phyloP scores from a whole-genome alignment of 1,140 invertebrate species.

The Brachionus plicatilis region DNA sequence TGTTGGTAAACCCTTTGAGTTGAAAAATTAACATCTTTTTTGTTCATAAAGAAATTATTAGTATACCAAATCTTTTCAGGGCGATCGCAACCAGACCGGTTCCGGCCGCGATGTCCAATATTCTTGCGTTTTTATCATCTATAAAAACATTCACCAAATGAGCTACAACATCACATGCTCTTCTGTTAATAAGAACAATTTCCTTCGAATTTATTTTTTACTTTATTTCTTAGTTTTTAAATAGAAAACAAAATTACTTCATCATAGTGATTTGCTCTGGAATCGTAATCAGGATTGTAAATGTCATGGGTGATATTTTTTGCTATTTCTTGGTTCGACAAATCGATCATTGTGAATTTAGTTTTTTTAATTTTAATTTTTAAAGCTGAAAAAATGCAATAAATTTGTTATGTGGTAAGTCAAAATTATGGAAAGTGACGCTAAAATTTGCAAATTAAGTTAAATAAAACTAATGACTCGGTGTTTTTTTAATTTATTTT shows the following conservation, averaged over 20 bases:
- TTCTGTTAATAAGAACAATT: background rate
- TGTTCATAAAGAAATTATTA: background rate
- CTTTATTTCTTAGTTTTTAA: background rate
- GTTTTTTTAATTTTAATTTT: constrained; percentile 42
- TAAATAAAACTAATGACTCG: background rate
- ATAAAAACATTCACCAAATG: background rate
- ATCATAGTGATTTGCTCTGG: background rate
- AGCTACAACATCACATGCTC: background rate
- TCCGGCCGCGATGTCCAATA: background rate
- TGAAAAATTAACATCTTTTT: background rate
- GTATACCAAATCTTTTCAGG: background rate
- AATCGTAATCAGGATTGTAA: background rate
- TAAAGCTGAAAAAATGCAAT: background rate
- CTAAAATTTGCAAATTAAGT: background rate
- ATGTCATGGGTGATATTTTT: background rate
- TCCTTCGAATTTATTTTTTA: background rate
- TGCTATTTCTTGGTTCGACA: constrained; percentile 5
- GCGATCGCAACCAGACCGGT: background rate
- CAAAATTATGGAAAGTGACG: background rate
- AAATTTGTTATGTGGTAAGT: too few relatives aligned
- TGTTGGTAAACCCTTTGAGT: background rate
- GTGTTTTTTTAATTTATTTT: background rate
- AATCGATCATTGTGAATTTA: background rate
- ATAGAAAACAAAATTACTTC: background rate
- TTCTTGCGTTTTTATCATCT: background rate